These are phyloP conservation scores for Acanthurus lineatus DNA, from an alignment of 2,797 vertebrate genomes.

Conservation along the genomic window DNA sequence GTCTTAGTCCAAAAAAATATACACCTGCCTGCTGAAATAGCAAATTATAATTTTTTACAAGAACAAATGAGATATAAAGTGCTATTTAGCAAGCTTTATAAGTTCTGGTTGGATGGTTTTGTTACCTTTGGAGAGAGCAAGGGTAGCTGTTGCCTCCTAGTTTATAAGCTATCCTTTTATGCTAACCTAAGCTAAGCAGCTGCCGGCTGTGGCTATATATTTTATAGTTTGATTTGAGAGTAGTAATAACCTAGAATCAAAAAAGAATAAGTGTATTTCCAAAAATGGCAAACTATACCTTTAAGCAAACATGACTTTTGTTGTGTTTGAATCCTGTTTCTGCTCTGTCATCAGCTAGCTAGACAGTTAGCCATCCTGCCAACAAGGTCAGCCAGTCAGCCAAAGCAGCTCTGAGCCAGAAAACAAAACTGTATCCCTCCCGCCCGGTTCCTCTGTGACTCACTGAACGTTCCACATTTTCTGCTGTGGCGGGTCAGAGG, in stretches of 20 bases:
- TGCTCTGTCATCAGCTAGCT: slow-evolving; percentile 38
- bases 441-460: slow-evolving; percentile 59
- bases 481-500: slow-evolving; percentile 68
- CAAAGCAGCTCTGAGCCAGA: slow-evolving; percentile 30
- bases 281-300: slow-evolving; percentile 15
- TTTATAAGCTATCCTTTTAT: neutral
- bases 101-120: neutral
- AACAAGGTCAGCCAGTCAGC: slow-evolving; percentile 40
- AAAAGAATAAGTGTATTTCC: neutral
- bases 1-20: neutral
- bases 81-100: neutral
- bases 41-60: neutral
- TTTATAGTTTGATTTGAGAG: neutral
- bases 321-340: slow-evolving; percentile 19
- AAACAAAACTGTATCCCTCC: slow-evolving; percentile 53
- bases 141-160: neutral
- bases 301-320: slow-evolving; percentile 6
- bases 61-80: neutral
- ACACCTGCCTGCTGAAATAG: neutral
- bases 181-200: neutral
- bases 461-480: slow-evolving; percentile 59
- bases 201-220: neutral
- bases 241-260: neutral
- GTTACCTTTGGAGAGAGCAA: neutral
- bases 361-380: slow-evolving; percentile 31